These are phyloP conservation scores for Diorhabda sublineata DNA, from an alignment of 1,140 invertebrate genomes.

Conservation along the genomic window DNA sequence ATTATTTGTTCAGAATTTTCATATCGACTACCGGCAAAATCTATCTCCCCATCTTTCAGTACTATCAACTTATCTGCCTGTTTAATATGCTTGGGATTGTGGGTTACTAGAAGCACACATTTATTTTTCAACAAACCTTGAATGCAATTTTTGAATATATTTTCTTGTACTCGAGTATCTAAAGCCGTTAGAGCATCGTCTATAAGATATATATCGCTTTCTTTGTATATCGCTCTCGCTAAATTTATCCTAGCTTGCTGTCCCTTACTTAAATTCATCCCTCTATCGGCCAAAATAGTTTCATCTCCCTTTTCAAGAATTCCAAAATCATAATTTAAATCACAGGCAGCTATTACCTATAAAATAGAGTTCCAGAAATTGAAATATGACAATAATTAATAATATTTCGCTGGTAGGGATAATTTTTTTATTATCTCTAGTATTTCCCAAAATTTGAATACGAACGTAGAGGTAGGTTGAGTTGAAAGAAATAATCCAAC, in stretches of 20 bases:
- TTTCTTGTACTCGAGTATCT: conserved; percentile 74
- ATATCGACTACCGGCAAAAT: conserved; percentile 23
- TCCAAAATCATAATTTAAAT: conserved; percentile 32
- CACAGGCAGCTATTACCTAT: conserved; percentile 28
- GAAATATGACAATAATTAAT: too few relatives aligned
- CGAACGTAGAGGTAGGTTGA: too few relatives aligned
- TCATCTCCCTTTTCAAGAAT: conserved; percentile 56
- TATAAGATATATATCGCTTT: conserved; percentile 73
- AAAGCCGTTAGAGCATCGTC: conserved; percentile 82
- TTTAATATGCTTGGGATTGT: conserved; percentile 52
- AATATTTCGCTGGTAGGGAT: too few relatives aligned
- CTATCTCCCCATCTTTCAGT: conserved; percentile 24
- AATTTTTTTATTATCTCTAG: too few relatives aligned
- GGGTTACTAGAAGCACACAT: conserved; percentile 72
- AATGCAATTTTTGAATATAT: conserved; percentile 73
- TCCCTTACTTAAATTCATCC: conserved; percentile 74
- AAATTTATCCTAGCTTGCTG: conserved; percentile 88
- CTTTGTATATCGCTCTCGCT: conserved; percentile 77
- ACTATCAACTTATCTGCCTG: conserved; percentile 29
- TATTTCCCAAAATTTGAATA: too few relatives aligned
- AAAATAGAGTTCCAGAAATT: background rate
- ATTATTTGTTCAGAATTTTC: background rate
- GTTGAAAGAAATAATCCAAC: too few relatives aligned
- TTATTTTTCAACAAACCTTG: conserved; percentile 65
- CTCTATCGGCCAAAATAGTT: conserved; percentile 80